Evolutionary conservation across 2,113 vertebrate species (phyloP).

Genomic region (Macrotis lagotis): DNA sequence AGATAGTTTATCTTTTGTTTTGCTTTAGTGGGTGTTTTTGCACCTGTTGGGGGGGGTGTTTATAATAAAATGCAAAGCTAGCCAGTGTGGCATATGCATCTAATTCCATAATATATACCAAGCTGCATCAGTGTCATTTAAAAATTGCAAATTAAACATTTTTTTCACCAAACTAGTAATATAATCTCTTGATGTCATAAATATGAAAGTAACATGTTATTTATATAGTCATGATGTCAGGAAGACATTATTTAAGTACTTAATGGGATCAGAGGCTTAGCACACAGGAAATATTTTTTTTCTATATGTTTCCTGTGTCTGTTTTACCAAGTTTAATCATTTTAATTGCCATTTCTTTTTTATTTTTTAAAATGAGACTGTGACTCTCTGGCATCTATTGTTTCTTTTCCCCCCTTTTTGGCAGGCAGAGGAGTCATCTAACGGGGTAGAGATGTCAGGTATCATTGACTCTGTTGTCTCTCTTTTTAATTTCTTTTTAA

Average conservation of each 20-base stretch:
- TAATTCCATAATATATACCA: conserved; percentile 71
- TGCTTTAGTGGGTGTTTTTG: conserved; percentile 71
- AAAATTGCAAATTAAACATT: conserved; percentile 77
- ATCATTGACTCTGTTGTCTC: neutral
- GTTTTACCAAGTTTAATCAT: conserved; percentile 72
- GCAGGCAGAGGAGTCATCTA: neutral
- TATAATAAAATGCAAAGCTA: conserved; percentile 74
- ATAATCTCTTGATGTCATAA: conserved; percentile 80
- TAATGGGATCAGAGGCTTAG: conserved; percentile 78
- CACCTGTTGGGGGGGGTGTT: conserved; percentile 70
- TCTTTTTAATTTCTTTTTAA: conserved; percentile 22
- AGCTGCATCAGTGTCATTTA: conserved; percentile 67
- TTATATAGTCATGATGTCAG: conserved; percentile 82
- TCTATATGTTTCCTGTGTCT: conserved; percentile 72
- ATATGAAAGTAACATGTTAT: conserved; percentile 79
- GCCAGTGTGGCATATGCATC: conserved; percentile 55
- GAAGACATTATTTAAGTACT: conserved; percentile 81
- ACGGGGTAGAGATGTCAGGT: conserved; percentile 21
- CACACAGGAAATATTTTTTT: conserved; percentile 68
- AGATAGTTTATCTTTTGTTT: conserved; percentile 61
- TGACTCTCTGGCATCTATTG: conserved; percentile 21
- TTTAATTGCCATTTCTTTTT: conserved; percentile 69
- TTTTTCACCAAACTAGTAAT: conserved; percentile 78
- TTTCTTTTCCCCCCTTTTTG: conserved; percentile 67
- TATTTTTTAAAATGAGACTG: conserved; percentile 24